phyloP scores from a whole-genome alignment of 2,113 vertebrate genomes.

The Pelusios castaneus region DNA sequence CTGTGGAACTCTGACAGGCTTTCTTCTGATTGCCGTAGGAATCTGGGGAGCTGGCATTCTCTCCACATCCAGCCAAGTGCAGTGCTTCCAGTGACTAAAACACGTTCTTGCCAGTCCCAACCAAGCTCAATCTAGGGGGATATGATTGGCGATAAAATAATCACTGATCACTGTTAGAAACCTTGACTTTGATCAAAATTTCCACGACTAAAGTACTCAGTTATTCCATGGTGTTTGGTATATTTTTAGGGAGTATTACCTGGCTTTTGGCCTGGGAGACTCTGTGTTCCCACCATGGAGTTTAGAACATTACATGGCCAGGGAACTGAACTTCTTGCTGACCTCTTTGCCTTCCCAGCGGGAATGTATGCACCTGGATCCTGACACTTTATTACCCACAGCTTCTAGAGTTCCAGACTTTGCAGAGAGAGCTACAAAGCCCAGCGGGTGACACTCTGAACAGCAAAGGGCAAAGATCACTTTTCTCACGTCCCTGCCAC shows the following conservation, averaged over 20 bases:
- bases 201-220: background rate
- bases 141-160: background rate
- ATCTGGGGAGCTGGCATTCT: constrained; percentile 3
- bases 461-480: fast-evolving
- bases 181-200: background rate
- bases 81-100: constrained; percentile 45
- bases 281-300: background rate
- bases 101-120: constrained; percentile 38
- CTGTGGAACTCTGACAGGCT: constrained; percentile 38
- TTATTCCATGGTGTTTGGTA: background rate
- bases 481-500: no score
- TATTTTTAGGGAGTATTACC: background rate
- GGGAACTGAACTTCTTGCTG: background rate
- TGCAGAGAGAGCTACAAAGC: background rate
- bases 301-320: background rate
- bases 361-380: background rate
- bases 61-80: background rate
- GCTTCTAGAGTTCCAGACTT: background rate
- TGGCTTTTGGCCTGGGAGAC: background rate
- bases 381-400: background rate
- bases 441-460: background rate
- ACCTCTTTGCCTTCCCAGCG: background rate
- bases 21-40: constrained; percentile 65
- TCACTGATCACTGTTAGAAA: background rate
- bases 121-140: background rate